Base-by-base conservation (phyloP, 2,888 invertebrate species). In the Aproaerema taeniolella region DNA sequence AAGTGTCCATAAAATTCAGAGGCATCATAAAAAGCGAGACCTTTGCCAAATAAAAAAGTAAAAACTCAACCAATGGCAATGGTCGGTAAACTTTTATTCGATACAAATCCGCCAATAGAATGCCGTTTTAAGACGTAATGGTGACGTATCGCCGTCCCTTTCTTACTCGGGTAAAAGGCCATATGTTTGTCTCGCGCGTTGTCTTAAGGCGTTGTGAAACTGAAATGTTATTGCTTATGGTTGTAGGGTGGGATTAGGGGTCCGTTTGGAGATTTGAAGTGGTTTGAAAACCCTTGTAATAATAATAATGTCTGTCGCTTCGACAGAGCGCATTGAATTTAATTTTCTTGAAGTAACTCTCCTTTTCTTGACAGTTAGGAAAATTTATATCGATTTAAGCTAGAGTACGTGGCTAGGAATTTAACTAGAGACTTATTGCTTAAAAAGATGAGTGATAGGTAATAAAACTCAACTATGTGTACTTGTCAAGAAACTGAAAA, bases 1-100 rank as follows among this genome's bases (percentile, higher is more conserved):
- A 68, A 75, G 63, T 63, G 62, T 64, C 55, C 68, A 72, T 77
- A 74, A 77, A 75, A 69, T 64, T 67, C 68, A 67, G 64, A 14
- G 11, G 30, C n/a, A 65, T 66, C 65, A 59, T 69, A 69, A 73
- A 72, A 67, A 56, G 55, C 46, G 48, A 41, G 40, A 40, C 52
- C 45, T n/a, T n/a, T n/a, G n/a, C n/a, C 42, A 38, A 31, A 43
- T 56, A 54, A 52, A 61, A 61, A 60, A 62, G 58, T 58, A 52
- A 59, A 69, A 58, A 45, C 45, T 49, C 53, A 40, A 46, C 70
- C 68, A 69, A 67, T 68, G 56, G 53, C 49, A 10, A 31, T 49
- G 33, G 44, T 39, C 51, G 52, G 53, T 47, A 60, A 61, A 61
- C 55, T 70, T 69, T 70, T 68, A 67, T 63, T 61, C 66, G 65